Conservation (phyloP, 2,113 vertebrate species). For the Shinisaurus crocodilurus region DNA sequence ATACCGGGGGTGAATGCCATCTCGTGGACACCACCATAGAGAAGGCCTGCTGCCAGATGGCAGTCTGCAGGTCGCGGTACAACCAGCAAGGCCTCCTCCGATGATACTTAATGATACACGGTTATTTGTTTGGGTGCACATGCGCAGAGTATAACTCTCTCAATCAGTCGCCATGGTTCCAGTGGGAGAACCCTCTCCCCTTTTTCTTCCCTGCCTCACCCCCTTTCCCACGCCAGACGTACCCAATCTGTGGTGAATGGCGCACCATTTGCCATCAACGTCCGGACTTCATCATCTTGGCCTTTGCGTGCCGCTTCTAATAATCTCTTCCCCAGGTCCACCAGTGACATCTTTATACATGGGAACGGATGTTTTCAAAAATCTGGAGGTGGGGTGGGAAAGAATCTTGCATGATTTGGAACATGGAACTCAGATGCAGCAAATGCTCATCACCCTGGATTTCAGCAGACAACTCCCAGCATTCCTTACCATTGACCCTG, state of each 20-base stretch:
- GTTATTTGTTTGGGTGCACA: neutral
- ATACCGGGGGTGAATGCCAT: no score
- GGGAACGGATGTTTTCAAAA: conserved; percentile 43
- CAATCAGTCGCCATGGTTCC: neutral
- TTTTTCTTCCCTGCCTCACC: fast-evolving
- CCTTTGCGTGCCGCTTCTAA: conserved; percentile 91
- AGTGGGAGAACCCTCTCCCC: neutral
- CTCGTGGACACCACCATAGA: no score
- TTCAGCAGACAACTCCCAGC: no score
- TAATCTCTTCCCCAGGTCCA: conserved; percentile 93
- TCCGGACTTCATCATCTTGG: conserved; percentile 91
- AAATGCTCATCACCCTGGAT: no score
- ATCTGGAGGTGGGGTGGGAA: conserved; percentile 43
- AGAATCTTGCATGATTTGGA: neutral
- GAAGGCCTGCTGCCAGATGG: no score
- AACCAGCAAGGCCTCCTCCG: no score
- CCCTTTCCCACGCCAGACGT: neutral
- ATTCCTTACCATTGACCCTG: no score
- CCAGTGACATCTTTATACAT: conserved; percentile 87
- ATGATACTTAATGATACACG: no score
- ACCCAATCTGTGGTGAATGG: conserved; percentile 98
- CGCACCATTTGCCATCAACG: conserved; percentile 90
- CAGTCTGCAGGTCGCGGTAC: no score
- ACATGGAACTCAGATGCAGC: neutral
- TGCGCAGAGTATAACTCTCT: neutral